Evolutionary conservation across 1,140 invertebrate species (phyloP), one percentile per base, ranked within the genome.

Genomic region (Protaetia brevitarsis): DNA sequence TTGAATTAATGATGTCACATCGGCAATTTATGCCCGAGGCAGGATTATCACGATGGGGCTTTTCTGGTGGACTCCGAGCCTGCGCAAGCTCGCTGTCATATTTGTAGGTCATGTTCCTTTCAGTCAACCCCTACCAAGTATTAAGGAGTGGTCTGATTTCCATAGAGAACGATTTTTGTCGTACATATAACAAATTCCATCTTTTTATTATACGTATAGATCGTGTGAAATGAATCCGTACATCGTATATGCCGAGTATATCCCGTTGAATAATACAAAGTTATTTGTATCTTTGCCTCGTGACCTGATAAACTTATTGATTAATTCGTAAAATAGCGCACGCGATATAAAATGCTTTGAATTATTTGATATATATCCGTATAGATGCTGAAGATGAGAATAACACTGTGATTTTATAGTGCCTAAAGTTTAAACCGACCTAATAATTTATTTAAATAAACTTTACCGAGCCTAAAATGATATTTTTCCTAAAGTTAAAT

Each of bases 321-420:
- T 51, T 19, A 51, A 19, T 23, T 21, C 19, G 19, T 51, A 16
- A 23, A 51, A 51, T 23, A 16, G 21, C 41, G 26, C 41, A n/a
- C n/a, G n/a, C 13, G 6, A 51, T 51, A 8, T 3, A 51, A 51
- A 51, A 3, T 7, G 16, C n/a, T 37, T 10, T 3, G 34, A 8
- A 6, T 16, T 41, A 41, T 16, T 16, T 6, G 26, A 51, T 51
- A 23, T 19, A n/a, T 51, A 51, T 51, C 2, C 19, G 13, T n/a
- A n/a, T n/a, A n/a, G n/a, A n/a, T n/a, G n/a, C n/a, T n/a, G n/a
- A n/a, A 51, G 21, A 3, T 51, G 7, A 19, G 11, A 51, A 51
- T 16, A 51, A 51, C n/a, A 51, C 21, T 51, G 41, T 51, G 41
- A 51, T 51, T 23, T n/a, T n/a, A n/a, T n/a, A n/a, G n/a, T n/a